phyloP scores from a whole-genome alignment of 1,140 invertebrate species.

The Polyergus mexicanus region DNA sequence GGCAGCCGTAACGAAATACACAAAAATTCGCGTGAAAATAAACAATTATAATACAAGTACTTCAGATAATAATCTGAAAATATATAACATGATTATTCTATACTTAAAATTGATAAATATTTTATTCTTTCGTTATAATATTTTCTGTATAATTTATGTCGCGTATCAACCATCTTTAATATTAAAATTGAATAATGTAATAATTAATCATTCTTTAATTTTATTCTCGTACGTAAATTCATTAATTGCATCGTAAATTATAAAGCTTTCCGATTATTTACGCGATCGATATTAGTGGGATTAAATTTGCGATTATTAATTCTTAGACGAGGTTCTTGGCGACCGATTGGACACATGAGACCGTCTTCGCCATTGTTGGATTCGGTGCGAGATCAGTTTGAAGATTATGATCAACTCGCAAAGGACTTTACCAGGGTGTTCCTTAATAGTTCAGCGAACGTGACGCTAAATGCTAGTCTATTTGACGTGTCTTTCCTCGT shows the following conservation, averaged over 20 bases:
- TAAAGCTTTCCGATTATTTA: conserved; percentile 10
- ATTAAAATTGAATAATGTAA: background rate
- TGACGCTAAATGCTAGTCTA: conserved; percentile 91
- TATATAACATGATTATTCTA: background rate
- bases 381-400: conserved; percentile 96
- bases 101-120: background rate
- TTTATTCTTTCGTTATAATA: background rate
- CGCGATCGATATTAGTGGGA: background rate
- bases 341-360: conserved; percentile 97
- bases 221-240: background rate
- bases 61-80: background rate
- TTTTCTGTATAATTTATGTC: background rate
- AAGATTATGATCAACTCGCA: conserved; percentile 97
- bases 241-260: background rate
- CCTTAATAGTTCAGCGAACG: conserved; percentile 92
- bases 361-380: conserved; percentile 96
- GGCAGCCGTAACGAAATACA: background rate
- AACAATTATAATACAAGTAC: background rate
- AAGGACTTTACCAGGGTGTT: conserved; percentile 97
- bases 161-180: background rate
- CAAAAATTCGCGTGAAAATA: background rate
- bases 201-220: background rate
- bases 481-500: conserved; percentile 97
- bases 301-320: conserved; percentile 47
- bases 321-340: conserved; percentile 93